A percentile compares a stretch with the other conserved stretches of the same genome.
Conservation (phyloP, 2,113 vertebrate species). For the Bos indicus region DNA sequence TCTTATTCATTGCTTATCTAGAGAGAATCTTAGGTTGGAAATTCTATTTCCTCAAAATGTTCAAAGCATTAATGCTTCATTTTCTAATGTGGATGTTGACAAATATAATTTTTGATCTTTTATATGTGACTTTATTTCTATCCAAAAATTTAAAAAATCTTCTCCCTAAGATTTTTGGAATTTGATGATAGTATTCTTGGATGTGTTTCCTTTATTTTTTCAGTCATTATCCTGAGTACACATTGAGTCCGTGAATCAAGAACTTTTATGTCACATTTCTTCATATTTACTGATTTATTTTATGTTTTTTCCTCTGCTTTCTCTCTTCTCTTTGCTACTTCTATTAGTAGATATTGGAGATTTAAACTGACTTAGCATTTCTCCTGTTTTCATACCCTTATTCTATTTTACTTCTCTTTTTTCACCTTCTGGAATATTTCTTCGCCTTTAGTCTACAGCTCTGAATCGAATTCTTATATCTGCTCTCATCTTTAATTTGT, state of each 20-base stretch:
- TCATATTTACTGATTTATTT: neutral
- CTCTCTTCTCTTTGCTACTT: neutral
- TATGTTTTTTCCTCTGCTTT: neutral
- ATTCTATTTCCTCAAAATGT: neutral
- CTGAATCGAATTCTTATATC: neutral
- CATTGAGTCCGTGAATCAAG: neutral
- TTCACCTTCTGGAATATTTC: neutral
- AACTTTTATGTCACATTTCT: neutral
- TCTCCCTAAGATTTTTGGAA: neutral
- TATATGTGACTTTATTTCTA: neutral
- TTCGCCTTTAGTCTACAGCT: neutral
- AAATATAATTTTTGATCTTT: neutral
- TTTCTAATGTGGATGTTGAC: neutral
- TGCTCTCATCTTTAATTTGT: slow-evolving; percentile 30
- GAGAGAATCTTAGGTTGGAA: neutral
- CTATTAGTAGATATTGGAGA: neutral
- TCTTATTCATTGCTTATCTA: neutral
- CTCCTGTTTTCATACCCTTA: neutral
- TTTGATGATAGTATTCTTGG: neutral
- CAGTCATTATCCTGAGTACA: neutral
- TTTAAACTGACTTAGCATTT: neutral
- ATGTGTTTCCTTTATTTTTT: neutral
- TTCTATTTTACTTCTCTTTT: neutral
- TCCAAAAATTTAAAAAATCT: neutral
- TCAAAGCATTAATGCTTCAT: neutral